Evolutionary conservation across 2,113 vertebrate genomes (phyloP).

Genomic region (Prietella phreatophila): DNA sequence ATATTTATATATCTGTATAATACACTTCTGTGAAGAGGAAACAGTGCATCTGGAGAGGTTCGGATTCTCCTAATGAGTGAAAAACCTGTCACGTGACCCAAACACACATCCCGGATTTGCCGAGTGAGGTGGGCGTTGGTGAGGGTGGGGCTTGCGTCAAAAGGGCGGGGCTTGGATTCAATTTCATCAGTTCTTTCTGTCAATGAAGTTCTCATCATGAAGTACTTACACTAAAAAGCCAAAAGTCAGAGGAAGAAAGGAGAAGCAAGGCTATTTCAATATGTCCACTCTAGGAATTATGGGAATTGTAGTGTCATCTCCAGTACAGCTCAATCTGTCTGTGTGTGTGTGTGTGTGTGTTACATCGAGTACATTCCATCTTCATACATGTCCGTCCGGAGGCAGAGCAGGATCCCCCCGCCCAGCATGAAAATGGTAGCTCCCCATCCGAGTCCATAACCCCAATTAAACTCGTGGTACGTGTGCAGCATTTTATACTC

Average conservation of each 20-base stretch:
- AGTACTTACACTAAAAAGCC: not conserved
- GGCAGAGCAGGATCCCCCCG: constrained; percentile 78
- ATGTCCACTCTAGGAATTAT: constrained; percentile 22
- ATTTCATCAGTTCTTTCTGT: not conserved
- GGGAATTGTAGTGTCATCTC: constrained; percentile 36
- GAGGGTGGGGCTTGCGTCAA: not conserved
- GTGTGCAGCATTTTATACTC: constrained; percentile 75
- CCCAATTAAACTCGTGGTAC: constrained; percentile 85
- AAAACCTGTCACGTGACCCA: not conserved
- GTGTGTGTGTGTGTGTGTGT: constrained; percentile 4
- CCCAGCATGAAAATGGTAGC: constrained; percentile 82
- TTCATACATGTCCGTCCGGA: constrained; percentile 76
- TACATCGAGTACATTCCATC: constrained; percentile 69
- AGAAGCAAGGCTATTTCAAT: constrained; percentile 45
- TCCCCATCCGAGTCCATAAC: constrained; percentile 82
- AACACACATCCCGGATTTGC: not conserved
- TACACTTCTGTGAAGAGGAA: constrained; percentile 47
- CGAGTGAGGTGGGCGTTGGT: not conserved
- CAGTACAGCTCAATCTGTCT: not conserved
- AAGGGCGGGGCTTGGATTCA: not conserved
- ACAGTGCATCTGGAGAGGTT: constrained; percentile 40
- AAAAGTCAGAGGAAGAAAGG: constrained; percentile 37
- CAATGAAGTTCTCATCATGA: not conserved
- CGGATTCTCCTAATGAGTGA: constrained; percentile 37
- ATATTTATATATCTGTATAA: constrained; percentile 36